Conservation (phyloP, 2,888 invertebrate species). For the Pristionchus entomophagus region DNA sequence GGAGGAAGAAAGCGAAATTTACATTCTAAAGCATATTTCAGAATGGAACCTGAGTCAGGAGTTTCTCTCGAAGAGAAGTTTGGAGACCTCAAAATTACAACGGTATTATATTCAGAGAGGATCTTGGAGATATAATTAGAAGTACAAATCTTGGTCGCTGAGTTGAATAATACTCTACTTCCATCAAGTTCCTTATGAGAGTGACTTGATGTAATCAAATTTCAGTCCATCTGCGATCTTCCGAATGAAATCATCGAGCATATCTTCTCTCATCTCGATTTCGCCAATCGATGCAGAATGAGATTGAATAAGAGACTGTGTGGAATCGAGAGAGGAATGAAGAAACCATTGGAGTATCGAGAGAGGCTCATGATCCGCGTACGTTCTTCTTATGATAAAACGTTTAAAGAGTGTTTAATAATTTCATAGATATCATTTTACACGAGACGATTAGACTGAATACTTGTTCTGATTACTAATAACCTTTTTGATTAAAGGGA, state of each 20-base stretch:
- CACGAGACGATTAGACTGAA: too few species aligned
- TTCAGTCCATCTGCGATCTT: constrained; percentile 16
- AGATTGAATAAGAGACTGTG: constrained; percentile 7
- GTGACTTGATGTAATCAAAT: too few species aligned
- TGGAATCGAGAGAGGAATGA: constrained; percentile 6
- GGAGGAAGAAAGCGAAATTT: too few species aligned
- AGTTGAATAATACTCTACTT: too few species aligned
- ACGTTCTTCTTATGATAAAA: not conserved
- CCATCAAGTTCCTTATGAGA: too few species aligned
- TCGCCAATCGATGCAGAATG: not conserved
- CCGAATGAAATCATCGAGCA: constrained; percentile 5
- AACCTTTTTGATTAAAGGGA: too few species aligned
- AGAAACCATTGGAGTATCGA: not conserved
- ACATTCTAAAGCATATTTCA: not conserved
- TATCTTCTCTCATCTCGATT: not conserved
- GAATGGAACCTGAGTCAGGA: not conserved
- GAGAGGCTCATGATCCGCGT: not conserved
- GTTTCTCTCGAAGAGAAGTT: not conserved
- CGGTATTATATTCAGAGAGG: too few species aligned
- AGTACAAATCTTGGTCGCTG: too few species aligned
- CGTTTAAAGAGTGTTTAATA: not conserved
- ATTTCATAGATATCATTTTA: too few species aligned
- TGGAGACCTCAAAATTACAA: not conserved
- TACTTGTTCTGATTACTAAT: too few species aligned
- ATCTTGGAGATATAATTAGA: not conserved